phyloP scores from a whole-genome alignment of 1,140 invertebrate species.

The Drosophila pruinosa region DNA sequence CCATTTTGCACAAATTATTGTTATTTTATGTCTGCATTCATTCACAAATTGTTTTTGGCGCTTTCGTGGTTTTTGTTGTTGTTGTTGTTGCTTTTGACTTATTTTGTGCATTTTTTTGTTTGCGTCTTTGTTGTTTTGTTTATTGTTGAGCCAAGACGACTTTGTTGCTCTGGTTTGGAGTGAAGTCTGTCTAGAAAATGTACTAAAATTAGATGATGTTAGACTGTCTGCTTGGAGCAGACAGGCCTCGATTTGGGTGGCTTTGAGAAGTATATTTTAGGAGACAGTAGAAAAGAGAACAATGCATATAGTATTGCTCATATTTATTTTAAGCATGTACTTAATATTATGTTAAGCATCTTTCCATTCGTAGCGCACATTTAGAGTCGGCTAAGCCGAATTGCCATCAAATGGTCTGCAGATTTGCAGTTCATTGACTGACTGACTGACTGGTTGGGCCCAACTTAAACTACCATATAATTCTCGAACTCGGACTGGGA shows the following conservation, averaged over 20 bases:
- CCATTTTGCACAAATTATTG: constrained; percentile 64
- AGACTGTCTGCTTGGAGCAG: not conserved
- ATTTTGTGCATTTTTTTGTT: constrained; percentile 6
- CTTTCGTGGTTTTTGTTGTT: constrained; percentile 29
- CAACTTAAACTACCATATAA: constrained; percentile 42
- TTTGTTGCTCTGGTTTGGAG: not conserved
- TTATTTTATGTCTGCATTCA: constrained; percentile 80
- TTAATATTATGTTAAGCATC: no score
- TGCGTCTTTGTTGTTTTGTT: not conserved
- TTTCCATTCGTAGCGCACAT: constrained; percentile 9
- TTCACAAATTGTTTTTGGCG: constrained; percentile 65
- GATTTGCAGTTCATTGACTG: constrained; percentile 74
- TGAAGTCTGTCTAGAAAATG: constrained; percentile 5
- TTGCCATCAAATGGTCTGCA: constrained; percentile 6
- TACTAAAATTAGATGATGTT: not conserved
- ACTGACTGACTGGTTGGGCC: constrained; percentile 41
- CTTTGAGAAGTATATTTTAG: not conserved
- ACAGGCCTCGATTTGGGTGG: not conserved
- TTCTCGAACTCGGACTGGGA: constrained; percentile 25
- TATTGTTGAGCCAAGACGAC: not conserved
- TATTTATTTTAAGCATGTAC: no score
- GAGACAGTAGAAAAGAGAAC: no score
- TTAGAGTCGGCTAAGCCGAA: not conserved
- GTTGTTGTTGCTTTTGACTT: constrained; percentile 14
- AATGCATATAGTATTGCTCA: no score